Percentiles rank a stretch among this genome's conserved stretches.
These are phyloP conservation scores for Agrypnus murinus DNA, from an alignment of 2,888 invertebrate genomes.

Conservation along the genomic window DNA sequence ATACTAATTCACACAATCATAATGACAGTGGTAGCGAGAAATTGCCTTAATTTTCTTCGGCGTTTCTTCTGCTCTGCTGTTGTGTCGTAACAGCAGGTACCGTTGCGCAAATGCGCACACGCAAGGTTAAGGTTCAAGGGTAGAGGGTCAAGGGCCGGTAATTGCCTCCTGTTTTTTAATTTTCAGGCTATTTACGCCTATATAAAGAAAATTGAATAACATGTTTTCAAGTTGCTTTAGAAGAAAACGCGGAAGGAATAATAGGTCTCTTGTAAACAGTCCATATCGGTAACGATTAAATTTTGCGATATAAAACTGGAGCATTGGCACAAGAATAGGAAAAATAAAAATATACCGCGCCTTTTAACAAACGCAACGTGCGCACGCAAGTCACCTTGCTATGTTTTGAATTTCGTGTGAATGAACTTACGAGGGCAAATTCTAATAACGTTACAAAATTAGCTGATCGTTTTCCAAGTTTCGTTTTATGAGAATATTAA, in stretches of 20 bases:
- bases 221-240: background rate
- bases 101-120: constrained; percentile 46
- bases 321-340: constrained; percentile 40
- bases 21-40: constrained; percentile 1
- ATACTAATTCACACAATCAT: constrained; percentile 7
- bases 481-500: background rate
- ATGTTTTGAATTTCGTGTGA: constrained; percentile 50
- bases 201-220: background rate
- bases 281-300: constrained; percentile 4
- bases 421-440: constrained; percentile 48
- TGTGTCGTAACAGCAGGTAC: constrained; percentile 34
- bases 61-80: background rate
- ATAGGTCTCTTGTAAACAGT: background rate
- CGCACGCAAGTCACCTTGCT: constrained; percentile 61
- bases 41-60: constrained; percentile 16
- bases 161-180: constrained; percentile 37
- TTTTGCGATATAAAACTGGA: constrained; percentile 47
- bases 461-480: constrained; percentile 34
- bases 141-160: constrained; percentile 64
- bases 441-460: constrained; percentile 35
- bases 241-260: constrained; percentile 1
- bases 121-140: constrained; percentile 64
- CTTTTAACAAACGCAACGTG: constrained; percentile 51
- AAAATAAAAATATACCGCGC: constrained; percentile 43
- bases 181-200: background rate